Evolutionary conservation across 2,888 invertebrate species (phyloP).

Genomic region (Xanthia togata): DNA sequence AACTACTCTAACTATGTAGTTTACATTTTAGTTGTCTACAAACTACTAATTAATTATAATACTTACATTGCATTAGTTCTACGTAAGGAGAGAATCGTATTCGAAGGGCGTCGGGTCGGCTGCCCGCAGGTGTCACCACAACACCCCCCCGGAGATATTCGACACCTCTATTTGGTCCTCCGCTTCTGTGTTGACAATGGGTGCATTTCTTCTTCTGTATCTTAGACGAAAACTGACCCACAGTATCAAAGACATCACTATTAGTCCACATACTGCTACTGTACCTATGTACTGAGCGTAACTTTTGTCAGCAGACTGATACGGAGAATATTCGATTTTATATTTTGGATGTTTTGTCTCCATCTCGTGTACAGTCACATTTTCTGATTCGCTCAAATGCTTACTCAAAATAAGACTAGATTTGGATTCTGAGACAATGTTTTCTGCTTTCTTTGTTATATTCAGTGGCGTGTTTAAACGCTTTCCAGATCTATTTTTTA

Average conservation of each 20-base stretch:
- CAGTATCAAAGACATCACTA: conserved; percentile 89
- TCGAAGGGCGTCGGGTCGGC: conserved; percentile 90
- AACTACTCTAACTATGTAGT: neutral
- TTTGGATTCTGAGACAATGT: conserved; percentile 64
- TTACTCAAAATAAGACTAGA: conserved; percentile 67
- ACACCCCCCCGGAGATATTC: conserved; percentile 91
- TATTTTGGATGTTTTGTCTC: conserved; percentile 77
- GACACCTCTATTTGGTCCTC: conserved; percentile 91
- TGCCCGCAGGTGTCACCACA: conserved; percentile 93
- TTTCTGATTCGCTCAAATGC: conserved; percentile 70
- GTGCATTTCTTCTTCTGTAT: conserved; percentile 81
- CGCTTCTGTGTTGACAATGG: conserved; percentile 74
- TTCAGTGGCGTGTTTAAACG: conserved; percentile 83
- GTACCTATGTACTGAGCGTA: conserved; percentile 89
- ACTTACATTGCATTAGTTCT: conserved; percentile 86
- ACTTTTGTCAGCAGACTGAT: conserved; percentile 78
- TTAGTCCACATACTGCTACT: conserved; percentile 90
- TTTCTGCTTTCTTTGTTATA: conserved; percentile 68
- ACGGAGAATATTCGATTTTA: conserved; percentile 83
- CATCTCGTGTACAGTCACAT: conserved; percentile 71
- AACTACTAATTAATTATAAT: conserved; percentile 51
- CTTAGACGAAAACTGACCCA: conserved; percentile 87
- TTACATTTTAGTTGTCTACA: conserved; percentile 9
- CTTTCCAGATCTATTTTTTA: conserved; percentile 78
- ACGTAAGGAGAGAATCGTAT: conserved; percentile 90